phyloP scores from a whole-genome alignment of 1,140 invertebrate genomes.

The Sogatella furcifera region DNA sequence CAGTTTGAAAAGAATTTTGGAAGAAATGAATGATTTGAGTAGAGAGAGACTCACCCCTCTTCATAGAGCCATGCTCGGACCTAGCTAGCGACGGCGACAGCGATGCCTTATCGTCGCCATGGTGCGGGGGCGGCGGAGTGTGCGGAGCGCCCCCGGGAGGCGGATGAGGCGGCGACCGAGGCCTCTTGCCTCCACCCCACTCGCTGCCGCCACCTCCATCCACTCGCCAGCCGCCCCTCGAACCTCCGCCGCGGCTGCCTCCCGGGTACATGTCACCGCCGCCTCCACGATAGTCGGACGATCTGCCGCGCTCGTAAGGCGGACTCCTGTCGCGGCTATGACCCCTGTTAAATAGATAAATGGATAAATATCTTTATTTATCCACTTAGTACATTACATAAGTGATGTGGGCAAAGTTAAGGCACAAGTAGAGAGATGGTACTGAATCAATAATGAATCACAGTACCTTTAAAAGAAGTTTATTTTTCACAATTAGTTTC shows the following conservation, averaged over 20 bases:
- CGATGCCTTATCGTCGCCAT: neutral
- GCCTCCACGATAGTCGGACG: neutral
- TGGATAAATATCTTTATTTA: too few species aligned
- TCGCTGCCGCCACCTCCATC: neutral
- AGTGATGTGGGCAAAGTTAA: too few species aligned
- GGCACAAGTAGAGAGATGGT: too few species aligned
- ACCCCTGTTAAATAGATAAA: neutral
- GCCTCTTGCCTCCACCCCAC: neutral
- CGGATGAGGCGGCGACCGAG: conserved; percentile 11
- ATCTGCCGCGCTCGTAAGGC: neutral
- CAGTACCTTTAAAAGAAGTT: too few species aligned
- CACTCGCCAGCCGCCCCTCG: neutral
- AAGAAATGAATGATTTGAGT: too few species aligned
- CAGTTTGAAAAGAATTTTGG: too few species aligned
- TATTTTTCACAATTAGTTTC: too few species aligned
- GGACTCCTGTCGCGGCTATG: neutral
- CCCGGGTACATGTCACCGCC: neutral
- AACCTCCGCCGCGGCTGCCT: neutral
- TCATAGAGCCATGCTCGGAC: conserved; percentile 7
- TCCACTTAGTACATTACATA: too few species aligned
- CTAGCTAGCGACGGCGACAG: neutral
- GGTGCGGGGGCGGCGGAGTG: conserved; percentile 16
- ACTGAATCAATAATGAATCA: too few species aligned
- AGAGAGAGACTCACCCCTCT: conserved; percentile 1
- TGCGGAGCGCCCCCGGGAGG: neutral